Base-by-base conservation (phyloP, 2,797 vertebrate species). In the Choloepus didactylus region DNA sequence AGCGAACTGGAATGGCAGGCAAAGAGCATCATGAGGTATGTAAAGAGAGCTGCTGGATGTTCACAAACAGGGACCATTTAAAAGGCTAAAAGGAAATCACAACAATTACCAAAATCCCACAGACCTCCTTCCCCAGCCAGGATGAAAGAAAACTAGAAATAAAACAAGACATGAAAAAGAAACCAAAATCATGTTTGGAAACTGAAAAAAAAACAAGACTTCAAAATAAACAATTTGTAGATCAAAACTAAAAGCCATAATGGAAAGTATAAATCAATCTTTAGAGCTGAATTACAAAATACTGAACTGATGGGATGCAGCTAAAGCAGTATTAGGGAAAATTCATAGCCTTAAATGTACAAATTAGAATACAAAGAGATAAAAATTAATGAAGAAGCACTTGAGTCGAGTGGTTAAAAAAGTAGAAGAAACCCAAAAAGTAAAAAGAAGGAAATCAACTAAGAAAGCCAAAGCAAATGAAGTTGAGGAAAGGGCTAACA, bases 91-190 rank as follows among this genome's bases (percentile, higher is more conserved):
- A 51, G 51, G 51, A 51, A 51, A 15, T 51, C 11, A 14, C 51
- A 51, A 15, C 51, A 51, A 51, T 51, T 51, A 51, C 51, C 12
- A 51, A 51, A 51, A 14, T 51, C 51, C 51, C 51, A 15, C 51
- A 51, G 51, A 51, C 51, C 51, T 51, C 51, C 11, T 51, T 51
- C 51, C 51, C 54, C 3, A 67, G 41, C 51, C 25, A n/a, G 23
- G 11, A 1, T 0, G 2, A 25, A 23, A 2, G 21, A 46, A 31
- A 35, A 3, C 1, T 23, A 21, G 44, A n/a, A 64, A 21, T 6
- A 82, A 3, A 8, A 21, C 27, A 7, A 44, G 80, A 12, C 60
- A 3, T 4, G 3, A 5, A 3, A 14, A 14, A 29, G 14, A 49
- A 66, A 31, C 41, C 9, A 10, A 51, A 51, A 51, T 19, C 18